phyloP scores from a whole-genome alignment of 2,888 invertebrate species.

The Beris chalybata region DNA sequence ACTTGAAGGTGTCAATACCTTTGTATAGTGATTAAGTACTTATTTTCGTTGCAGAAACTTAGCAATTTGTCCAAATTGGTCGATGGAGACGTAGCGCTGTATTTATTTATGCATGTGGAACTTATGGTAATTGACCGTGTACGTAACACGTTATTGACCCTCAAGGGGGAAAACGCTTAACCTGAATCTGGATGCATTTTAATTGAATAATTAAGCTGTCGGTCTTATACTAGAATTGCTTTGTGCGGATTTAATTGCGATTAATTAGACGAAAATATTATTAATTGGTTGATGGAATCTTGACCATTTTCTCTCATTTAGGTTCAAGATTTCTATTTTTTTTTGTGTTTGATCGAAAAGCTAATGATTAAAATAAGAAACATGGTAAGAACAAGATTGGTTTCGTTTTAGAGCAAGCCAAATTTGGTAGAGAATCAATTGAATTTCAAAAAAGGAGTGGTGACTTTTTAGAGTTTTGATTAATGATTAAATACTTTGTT shows the following conservation, averaged over 20 bases:
- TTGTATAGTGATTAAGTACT: too few relatives aligned
- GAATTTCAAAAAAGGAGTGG: neutral
- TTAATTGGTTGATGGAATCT: neutral
- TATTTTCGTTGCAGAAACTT: too few relatives aligned
- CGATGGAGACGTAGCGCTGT: too few relatives aligned
- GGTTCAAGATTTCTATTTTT: slow-evolving; percentile 10
- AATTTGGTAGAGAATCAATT: neutral
- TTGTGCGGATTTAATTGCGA: slow-evolving; percentile 3
- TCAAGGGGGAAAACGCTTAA: slow-evolving; percentile 17
- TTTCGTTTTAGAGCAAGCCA: neutral
- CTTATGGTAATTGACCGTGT: too few relatives aligned
- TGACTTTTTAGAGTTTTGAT: too few relatives aligned
- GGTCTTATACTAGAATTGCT: neutral
- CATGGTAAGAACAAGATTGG: slow-evolving; percentile 2
- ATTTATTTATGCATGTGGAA: too few relatives aligned
- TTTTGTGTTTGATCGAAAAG: neutral
- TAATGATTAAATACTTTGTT: too few relatives aligned
- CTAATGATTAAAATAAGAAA: neutral
- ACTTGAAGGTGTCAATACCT: too few relatives aligned
- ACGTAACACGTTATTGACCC: neutral
- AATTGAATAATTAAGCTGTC: slow-evolving; percentile 30
- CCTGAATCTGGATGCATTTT: slow-evolving; percentile 33
- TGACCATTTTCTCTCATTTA: neutral
- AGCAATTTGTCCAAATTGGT: too few relatives aligned
- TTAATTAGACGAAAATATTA: slow-evolving; percentile 10